Evolutionary conservation across 1,140 invertebrate genomes (phyloP).

Genomic region (Phocides pigmalion): DNA sequence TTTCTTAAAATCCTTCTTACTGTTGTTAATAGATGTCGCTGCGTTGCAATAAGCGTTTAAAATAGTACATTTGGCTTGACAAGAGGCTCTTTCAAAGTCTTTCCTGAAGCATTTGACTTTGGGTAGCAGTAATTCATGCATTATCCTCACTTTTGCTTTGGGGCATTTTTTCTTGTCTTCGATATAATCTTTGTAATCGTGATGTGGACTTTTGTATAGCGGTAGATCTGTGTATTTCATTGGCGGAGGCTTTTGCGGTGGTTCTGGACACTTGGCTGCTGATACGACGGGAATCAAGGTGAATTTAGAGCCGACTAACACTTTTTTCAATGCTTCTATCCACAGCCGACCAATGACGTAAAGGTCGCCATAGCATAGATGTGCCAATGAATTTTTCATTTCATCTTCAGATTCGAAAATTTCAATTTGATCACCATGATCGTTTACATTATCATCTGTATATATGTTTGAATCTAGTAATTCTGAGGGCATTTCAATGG

Average conservation of each 20-base stretch:
- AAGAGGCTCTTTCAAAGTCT: slow-evolving; percentile 7
- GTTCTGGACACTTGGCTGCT: slow-evolving; percentile 38
- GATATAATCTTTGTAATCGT: slow-evolving; percentile 59
- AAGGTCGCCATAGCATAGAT: slow-evolving; percentile 48
- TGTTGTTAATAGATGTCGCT: slow-evolving; percentile 20
- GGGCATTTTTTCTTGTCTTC: slow-evolving; percentile 51
- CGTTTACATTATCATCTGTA: slow-evolving; percentile 7
- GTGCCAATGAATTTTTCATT: slow-evolving; percentile 26
- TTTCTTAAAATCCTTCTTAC: slow-evolving; percentile 45
- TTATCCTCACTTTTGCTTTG: slow-evolving; percentile 47
- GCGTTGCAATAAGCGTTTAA: slow-evolving; percentile 19
- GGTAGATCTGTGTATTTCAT: slow-evolving; percentile 71
- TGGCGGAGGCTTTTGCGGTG: slow-evolving; percentile 52
- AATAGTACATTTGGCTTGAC: slow-evolving; percentile 36
- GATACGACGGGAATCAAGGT: slow-evolving; percentile 52
- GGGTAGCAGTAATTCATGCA: slow-evolving; percentile 53
- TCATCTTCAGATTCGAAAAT: slow-evolving; percentile 44
- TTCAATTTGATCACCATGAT: slow-evolving; percentile 6
- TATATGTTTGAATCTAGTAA: not conserved
- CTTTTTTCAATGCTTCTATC: slow-evolving; percentile 50
- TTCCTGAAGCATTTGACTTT: slow-evolving; percentile 45
- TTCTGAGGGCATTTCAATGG: slow-evolving; percentile 17
- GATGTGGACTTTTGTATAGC: slow-evolving; percentile 60
- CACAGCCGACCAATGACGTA: slow-evolving; percentile 59
- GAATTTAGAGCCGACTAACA: slow-evolving; percentile 49